Evolutionary conservation across 2,888 invertebrate species (phyloP), one percentile per base, ranked within the genome.

Genomic region (Ecliptopera silaceata): DNA sequence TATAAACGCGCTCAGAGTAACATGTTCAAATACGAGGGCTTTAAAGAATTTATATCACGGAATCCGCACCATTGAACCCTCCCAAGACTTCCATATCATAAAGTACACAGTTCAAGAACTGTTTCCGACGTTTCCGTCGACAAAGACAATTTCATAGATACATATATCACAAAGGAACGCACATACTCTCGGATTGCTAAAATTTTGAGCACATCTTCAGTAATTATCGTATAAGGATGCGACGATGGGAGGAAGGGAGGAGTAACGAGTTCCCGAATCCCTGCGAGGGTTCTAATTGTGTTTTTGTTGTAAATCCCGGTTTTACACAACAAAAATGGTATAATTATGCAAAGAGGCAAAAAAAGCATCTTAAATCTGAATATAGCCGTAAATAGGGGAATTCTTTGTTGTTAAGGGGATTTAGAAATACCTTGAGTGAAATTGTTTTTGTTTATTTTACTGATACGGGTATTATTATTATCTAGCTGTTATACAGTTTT

Each of bases 161-260:
- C 68, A 68, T 74, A 74, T 78, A 72, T 79, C 78, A 75, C 80
- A 71, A 70, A 62, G 80, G 76, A 79, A 82, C 84, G 75, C 77
- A 79, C 75, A 80, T 74, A 72, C 71, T 58, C 59, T 70, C 66
- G 74, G 83, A 84, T 80, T 77, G 74, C 78, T 74, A 61, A 58
- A 70, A 59, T 71, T 73, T 72, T 72, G 59, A 53, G 53, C 43
- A 47, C 70, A 61, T 68, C 69, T 71, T 72, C 68, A 62, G 77
- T 79, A 81, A 82, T 82, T 80, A 80, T 73, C 70, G 54, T 68
- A 54, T 64, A 55, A 59, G 61, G 54, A 54, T 55, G 42, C n/a
- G 26, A 50, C 46, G 39, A 39, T 41, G 51, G 31, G 32, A 50
- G 50, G 39, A 39, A 41, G 51, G 31, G 32, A 36, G 45, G 59